phyloP scores from a whole-genome alignment of 2,888 invertebrate species.

The Plebejus argus region DNA sequence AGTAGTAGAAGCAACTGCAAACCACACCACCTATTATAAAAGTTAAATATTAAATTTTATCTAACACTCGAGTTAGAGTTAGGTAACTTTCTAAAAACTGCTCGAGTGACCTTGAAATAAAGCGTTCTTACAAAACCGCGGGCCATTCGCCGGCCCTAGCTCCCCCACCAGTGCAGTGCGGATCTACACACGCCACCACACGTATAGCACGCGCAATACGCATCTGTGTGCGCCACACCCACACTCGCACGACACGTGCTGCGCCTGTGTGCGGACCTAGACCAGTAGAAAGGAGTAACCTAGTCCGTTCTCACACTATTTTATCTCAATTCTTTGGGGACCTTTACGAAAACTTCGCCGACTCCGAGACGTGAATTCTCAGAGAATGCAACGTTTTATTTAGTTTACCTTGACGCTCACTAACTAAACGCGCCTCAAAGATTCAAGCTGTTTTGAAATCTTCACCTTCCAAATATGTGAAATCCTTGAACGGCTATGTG shows the following conservation, averaged over 20 bases:
- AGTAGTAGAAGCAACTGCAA: neutral
- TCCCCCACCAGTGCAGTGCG: conserved; percentile 60
- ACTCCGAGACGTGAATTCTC: conserved; percentile 34
- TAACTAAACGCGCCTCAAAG: conserved; percentile 67
- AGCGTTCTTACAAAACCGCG: conserved; percentile 79
- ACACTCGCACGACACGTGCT: conserved; percentile 48
- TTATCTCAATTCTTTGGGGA: conserved; percentile 7
- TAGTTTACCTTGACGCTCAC: conserved; percentile 54
- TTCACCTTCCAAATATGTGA: conserved; percentile 77
- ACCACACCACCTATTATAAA: conserved; percentile 35
- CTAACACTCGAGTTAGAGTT: conserved; percentile 61
- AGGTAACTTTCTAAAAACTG: conserved; percentile 81
- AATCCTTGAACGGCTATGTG: conserved; percentile 78
- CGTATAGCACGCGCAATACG: conserved; percentile 52
- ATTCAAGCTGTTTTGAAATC: conserved; percentile 74
- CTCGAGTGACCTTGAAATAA: conserved; percentile 80
- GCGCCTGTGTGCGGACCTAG: conserved; percentile 51
- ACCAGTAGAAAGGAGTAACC: conserved; percentile 67
- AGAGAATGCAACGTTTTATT: conserved; percentile 48
- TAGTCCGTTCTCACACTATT: conserved; percentile 54
- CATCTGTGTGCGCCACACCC: conserved; percentile 51
- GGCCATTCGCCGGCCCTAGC: conserved; percentile 69
- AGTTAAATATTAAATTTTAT: conserved; percentile 55
- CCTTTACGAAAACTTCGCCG: neutral
- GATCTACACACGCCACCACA: conserved; percentile 58